These are phyloP conservation scores for Netelia virgata DNA, from an alignment of 2,888 invertebrate species.

Conservation along the genomic window DNA sequence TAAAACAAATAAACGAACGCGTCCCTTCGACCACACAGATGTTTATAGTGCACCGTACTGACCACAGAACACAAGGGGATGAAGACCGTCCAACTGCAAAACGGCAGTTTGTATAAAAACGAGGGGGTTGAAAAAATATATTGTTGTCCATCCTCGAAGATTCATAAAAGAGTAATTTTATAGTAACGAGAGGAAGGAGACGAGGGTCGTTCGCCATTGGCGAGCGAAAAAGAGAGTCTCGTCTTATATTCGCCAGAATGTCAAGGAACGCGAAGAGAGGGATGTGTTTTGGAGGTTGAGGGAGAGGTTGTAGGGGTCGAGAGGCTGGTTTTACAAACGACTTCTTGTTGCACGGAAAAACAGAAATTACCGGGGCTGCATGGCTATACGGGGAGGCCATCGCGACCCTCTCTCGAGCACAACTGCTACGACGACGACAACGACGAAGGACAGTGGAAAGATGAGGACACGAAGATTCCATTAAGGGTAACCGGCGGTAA, in stretches of 20 bases:
- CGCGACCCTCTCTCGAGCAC: slow-evolving; percentile 54
- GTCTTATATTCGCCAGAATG: neutral
- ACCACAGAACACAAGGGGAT: slow-evolving; percentile 15
- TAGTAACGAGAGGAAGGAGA: slow-evolving; percentile 37
- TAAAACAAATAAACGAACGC: neutral
- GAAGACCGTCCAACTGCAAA: neutral
- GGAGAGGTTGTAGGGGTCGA: slow-evolving; percentile 55
- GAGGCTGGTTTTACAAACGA: slow-evolving; percentile 73
- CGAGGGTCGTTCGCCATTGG: neutral
- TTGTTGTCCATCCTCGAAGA: slow-evolving; percentile 24
- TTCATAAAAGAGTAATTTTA: slow-evolving; percentile 37
- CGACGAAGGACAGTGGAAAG: slow-evolving; percentile 72
- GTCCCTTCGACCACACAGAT: neutral
- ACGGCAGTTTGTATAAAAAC: slow-evolving; percentile 11
- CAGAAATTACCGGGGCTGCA: slow-evolving; percentile 79
- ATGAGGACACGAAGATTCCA: slow-evolving; percentile 84
- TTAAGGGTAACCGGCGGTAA: slow-evolving; percentile 83
- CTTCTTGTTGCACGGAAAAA: slow-evolving; percentile 79
- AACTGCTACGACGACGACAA: slow-evolving; percentile 19
- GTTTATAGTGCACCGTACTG: slow-evolving; percentile 7
- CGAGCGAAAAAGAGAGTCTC: slow-evolving; percentile 22
- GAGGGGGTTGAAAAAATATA: slow-evolving; percentile 12
- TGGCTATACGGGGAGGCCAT: slow-evolving; percentile 24
- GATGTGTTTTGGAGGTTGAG: slow-evolving; percentile 47
- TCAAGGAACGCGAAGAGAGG: slow-evolving; percentile 36